phyloP scores from a whole-genome alignment of 2,888 invertebrate genomes.

The Diaprepes abbreviatus region DNA sequence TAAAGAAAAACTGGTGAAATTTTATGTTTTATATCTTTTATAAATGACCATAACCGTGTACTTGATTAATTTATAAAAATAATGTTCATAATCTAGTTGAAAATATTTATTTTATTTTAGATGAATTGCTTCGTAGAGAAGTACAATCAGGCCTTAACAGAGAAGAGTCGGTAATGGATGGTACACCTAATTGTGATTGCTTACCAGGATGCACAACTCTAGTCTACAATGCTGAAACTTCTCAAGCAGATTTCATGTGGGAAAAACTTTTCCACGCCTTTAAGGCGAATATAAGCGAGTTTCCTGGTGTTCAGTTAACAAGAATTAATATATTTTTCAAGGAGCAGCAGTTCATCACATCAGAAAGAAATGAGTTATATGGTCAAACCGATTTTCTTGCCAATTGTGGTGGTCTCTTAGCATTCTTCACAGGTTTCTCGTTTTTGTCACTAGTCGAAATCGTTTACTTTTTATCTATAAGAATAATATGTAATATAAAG shows the following conservation, averaged over 20 bases:
- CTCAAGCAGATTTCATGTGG: conserved; percentile 79
- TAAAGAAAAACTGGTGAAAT: too few species aligned
- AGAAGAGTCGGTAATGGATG: conserved; percentile 52
- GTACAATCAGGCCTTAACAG: conserved; percentile 66
- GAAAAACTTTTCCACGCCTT: conserved; percentile 72
- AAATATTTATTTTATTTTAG: too few species aligned
- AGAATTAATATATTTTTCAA: conserved; percentile 80
- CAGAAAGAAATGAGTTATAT: conserved; percentile 72
- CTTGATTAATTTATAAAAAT: too few species aligned
- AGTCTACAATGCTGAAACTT: conserved; percentile 80
- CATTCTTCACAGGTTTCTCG: conserved; percentile 76
- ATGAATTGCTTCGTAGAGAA: conserved; percentile 70
- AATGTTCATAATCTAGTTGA: too few species aligned
- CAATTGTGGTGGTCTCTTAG: conserved; percentile 72
- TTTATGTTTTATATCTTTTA: too few species aligned
- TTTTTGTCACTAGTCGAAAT: conserved; percentile 75
- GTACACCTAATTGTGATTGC: conserved; percentile 69
- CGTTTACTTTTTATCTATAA: conserved; percentile 71
- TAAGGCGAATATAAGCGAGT: conserved; percentile 62
- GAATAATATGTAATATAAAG: conserved; percentile 69
- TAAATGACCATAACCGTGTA: too few species aligned
- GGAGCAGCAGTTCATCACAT: conserved; percentile 74
- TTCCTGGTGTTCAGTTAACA: conserved; percentile 71
- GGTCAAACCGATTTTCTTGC: conserved; percentile 72
- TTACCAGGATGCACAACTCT: conserved; percentile 78